Conservation (phyloP, 2,888 invertebrate species). For the Sarcophaga variegata region DNA sequence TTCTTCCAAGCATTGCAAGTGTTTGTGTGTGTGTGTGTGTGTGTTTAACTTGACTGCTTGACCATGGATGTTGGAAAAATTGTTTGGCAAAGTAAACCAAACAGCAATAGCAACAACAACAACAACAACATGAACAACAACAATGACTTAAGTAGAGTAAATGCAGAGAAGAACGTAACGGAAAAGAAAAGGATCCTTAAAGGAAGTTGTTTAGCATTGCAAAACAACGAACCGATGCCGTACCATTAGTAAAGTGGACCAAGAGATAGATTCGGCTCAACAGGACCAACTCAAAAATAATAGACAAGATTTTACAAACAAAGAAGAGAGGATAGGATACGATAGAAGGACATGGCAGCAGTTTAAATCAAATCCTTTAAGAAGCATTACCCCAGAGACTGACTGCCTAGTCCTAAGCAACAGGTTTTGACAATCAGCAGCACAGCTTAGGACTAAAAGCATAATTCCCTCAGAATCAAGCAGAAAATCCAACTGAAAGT, state of each 20-base stretch:
- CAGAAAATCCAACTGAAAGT: too few species aligned
- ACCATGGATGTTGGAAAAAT: slow-evolving; percentile 64
- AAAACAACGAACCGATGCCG: neutral
- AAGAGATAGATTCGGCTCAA: too few species aligned
- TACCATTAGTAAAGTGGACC: neutral
- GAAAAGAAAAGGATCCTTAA: slow-evolving; percentile 15
- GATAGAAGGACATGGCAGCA: too few species aligned
- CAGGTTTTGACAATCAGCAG: too few species aligned
- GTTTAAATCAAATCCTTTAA: too few species aligned
- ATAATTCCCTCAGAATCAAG: too few species aligned
- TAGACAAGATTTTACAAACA: too few species aligned
- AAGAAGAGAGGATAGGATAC: too few species aligned
- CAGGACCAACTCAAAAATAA: neutral
- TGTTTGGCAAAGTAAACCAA: slow-evolving; percentile 44
- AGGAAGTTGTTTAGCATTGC: slow-evolving; percentile 43
- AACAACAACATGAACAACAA: slow-evolving; percentile 26
- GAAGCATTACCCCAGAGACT: too few species aligned
- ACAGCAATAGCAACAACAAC: neutral
- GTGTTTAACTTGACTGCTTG: slow-evolving; percentile 63
- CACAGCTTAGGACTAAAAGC: too few species aligned
- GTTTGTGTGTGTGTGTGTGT: neutral
- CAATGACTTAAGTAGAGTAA: slow-evolving; percentile 27
- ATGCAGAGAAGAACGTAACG: slow-evolving; percentile 9
- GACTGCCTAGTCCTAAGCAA: too few species aligned
- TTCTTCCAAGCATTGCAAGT: too few species aligned